Conservation (phyloP, 2,888 invertebrate species). For the Crepidodera aurea region DNA sequence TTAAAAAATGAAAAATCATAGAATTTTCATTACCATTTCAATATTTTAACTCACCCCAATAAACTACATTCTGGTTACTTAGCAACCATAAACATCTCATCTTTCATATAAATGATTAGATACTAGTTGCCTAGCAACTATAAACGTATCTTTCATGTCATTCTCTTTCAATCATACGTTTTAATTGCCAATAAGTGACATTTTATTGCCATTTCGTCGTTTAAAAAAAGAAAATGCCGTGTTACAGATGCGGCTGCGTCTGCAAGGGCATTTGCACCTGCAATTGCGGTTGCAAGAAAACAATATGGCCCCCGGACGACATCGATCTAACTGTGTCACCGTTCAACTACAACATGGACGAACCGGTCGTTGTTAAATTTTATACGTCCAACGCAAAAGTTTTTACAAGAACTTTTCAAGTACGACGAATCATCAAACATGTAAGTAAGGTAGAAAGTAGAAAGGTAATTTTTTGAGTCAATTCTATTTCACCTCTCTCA, state of each 20-base stretch:
- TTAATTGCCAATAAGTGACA: not conserved
- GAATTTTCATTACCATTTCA: too few species aligned
- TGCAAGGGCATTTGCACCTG: constrained; percentile 2
- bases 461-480: too few species aligned
- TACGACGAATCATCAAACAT: constrained; percentile 28
- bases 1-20: too few species aligned
- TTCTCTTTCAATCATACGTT: too few species aligned
- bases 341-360: constrained; percentile 10
- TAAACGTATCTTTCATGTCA: not conserved
- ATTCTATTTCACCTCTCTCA: too few species aligned
- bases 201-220: not conserved
- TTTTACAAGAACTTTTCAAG: constrained; percentile 62
- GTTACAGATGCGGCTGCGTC: not conserved
- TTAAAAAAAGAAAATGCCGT: constrained; percentile 1
- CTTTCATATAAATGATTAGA: too few species aligned
- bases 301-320: constrained; percentile 11
- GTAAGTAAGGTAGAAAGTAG: too few species aligned
- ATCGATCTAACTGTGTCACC: constrained; percentile 4
- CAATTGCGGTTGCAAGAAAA: not conserved
- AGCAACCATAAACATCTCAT: too few species aligned
- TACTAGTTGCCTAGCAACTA: not conserved
- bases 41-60: too few species aligned
- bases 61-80: too few species aligned
- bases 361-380: constrained; percentile 53
- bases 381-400: constrained; percentile 50